Percentiles rank a stretch among this genome's conserved stretches.
Evolutionary conservation across 1,140 invertebrate species (phyloP).

Genomic region (Hypothenemus hampei): DNA sequence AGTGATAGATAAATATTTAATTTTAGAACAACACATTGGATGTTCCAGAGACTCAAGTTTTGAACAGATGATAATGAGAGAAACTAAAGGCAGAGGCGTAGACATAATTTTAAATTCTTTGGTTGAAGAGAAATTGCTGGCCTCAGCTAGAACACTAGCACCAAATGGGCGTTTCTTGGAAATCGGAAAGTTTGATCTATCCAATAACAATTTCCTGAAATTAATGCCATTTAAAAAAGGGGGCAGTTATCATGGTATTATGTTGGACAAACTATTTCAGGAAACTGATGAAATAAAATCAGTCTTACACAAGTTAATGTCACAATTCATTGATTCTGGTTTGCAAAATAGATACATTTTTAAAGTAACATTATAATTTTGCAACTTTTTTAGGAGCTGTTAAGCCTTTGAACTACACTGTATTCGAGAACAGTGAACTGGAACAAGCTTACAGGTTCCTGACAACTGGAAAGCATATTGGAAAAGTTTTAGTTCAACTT

Average conservation of each 20-base stretch:
- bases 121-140: slow-evolving; percentile 64
- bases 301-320: slow-evolving; percentile 34
- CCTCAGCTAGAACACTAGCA: slow-evolving; percentile 73
- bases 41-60: slow-evolving; percentile 60
- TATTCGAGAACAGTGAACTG: slow-evolving; percentile 56
- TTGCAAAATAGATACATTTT: not conserved
- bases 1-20: not conserved
- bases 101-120: slow-evolving; percentile 65
- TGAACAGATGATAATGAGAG: slow-evolving; percentile 53
- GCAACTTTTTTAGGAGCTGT: slow-evolving; percentile 74
- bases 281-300: slow-evolving; percentile 34
- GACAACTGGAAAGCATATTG: slow-evolving; percentile 84
- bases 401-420: slow-evolving; percentile 55
- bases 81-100: slow-evolving; percentile 59
- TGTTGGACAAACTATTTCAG: slow-evolving; percentile 72
- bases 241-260: slow-evolving; percentile 81
- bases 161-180: slow-evolving; percentile 66
- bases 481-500: slow-evolving; percentile 74
- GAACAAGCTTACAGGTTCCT: slow-evolving; percentile 69
- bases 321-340: slow-evolving; percentile 51
- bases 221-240: slow-evolving; percentile 77
- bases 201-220: slow-evolving; percentile 59
- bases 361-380: too few species aligned
- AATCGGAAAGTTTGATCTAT: slow-evolving; percentile 73
- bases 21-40: slow-evolving; percentile 49